Evolutionary conservation across 2,888 invertebrate species (phyloP), one percentile per base, ranked within the genome.

Genomic region (Ormyrus labotus): DNA sequence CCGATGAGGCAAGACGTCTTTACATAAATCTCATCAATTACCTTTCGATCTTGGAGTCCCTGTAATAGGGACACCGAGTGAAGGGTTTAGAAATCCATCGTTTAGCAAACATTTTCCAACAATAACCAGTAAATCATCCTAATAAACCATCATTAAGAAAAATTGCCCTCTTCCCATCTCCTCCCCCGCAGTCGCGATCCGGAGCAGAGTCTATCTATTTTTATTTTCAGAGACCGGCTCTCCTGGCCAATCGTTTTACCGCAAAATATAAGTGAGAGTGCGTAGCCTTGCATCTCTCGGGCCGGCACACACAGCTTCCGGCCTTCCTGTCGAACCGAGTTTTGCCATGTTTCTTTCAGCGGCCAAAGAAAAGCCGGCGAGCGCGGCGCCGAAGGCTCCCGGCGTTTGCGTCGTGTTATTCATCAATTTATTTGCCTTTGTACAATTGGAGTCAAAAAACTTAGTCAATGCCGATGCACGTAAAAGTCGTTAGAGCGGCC

Each of bases 371-470:
- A 72, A 67, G 53, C 68, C 19, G 19, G 19, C 1, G 19, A 19
- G 19, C 19, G n/a, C 34, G 19, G 55, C 50, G 5, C 3, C 65
- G 75, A 80, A 80, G 80, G 80, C 63, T 70, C 55, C 7, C 19
- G 0, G 6, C 11, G 13, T 19, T 11, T 11, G n/a, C 55, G 45
- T 45, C 3, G 34, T 61, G 64, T 63, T 63, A 63, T 69, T 51
- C 58, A 65, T 75, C 51, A 10, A 55, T 71, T 67, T 77, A 64
- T 68, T 69, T 50, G 51, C 45, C 58, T 73, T 77, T 19, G 19
- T 19, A 19, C 19, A 19, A 71, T 76, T 72, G 63, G 65, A 83
- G 83, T 74, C 74, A 74, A 80, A 53, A 74, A 80, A 74, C 69
- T 74, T 34, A 9, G 53, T 34, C 74, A 69, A 74, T 80, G 74